phyloP scores from a whole-genome alignment of 2,888 invertebrate species.

The Lepidochrysops patricia region DNA sequence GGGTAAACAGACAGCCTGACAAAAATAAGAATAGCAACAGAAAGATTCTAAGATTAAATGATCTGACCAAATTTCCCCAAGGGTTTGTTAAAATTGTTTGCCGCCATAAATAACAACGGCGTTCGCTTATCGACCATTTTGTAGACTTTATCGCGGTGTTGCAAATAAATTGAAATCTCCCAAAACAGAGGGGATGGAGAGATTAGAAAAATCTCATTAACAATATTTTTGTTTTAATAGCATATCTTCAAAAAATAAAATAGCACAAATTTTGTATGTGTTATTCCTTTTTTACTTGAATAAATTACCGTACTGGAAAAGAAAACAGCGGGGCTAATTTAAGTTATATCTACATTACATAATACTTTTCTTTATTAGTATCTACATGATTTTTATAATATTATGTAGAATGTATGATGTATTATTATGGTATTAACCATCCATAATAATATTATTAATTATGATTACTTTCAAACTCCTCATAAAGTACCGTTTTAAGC shows the following conservation, averaged over 20 bases:
- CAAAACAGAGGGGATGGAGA: background rate
- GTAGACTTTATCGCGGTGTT: constrained; percentile 2
- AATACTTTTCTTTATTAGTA: too few species aligned
- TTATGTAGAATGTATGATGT: too few species aligned
- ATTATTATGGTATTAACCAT: too few species aligned
- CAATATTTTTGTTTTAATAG: constrained; percentile 1
- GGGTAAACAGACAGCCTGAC: background rate
- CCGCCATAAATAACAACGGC: constrained; percentile 17
- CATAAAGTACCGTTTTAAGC: too few species aligned
- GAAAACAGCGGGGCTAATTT: too few species aligned
- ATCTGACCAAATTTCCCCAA: constrained; percentile 21
- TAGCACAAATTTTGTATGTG: background rate
- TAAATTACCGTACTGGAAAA: background rate
- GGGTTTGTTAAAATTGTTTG: constrained; percentile 19
- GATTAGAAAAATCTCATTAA: constrained; percentile 5
- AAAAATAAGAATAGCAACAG: background rate
- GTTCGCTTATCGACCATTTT: constrained; percentile 14
- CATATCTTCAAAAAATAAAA: background rate
- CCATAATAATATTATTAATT: too few species aligned
- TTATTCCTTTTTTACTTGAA: background rate
- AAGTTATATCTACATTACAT: too few species aligned
- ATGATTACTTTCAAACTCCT: too few species aligned
- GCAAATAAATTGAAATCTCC: constrained; percentile 10
- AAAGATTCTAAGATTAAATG: constrained; percentile 12
- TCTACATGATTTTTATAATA: too few species aligned